Percentiles rank a stretch among this genome's conserved stretches.
These are phyloP conservation scores for Hippopotamus amphibius DNA, from an alignment of 2,113 vertebrate genomes.

Conservation along the genomic window DNA sequence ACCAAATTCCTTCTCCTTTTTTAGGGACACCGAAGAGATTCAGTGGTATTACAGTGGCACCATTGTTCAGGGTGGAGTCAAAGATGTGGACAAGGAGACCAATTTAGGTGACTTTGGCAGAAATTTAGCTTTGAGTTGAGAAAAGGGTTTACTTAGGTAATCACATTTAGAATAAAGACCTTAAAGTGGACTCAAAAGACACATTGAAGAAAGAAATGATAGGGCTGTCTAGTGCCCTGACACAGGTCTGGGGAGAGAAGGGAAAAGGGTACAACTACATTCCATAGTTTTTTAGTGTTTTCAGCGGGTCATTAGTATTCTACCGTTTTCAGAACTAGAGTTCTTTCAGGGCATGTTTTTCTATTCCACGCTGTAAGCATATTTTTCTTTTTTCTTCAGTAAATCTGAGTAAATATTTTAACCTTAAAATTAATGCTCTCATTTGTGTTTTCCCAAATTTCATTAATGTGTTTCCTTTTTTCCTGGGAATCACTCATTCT, in stretches of 20 bases:
- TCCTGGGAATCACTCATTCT: not conserved
- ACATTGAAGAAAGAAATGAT: not conserved
- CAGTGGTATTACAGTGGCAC: not conserved
- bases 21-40: not conserved
- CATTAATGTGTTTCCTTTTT: not conserved
- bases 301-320: not conserved
- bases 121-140: conserved; percentile 43
- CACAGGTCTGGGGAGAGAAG: not conserved
- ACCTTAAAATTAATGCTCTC: not conserved
- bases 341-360: not conserved
- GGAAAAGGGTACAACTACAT: not conserved
- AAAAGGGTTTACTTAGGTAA: not conserved
- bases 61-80: not conserved
- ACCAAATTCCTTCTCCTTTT: not conserved
- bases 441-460: not conserved
- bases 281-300: not conserved
- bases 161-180: not conserved
- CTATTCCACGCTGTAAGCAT: not conserved
- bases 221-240: not conserved
- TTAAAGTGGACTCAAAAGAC: conserved; percentile 9
- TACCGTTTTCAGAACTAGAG: not conserved
- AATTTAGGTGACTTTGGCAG: not conserved
- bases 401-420: not conserved
- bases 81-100: not conserved
- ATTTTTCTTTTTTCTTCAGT: not conserved